phyloP scores from a whole-genome alignment of 2,888 invertebrate species.

The Xylocampa areola region DNA sequence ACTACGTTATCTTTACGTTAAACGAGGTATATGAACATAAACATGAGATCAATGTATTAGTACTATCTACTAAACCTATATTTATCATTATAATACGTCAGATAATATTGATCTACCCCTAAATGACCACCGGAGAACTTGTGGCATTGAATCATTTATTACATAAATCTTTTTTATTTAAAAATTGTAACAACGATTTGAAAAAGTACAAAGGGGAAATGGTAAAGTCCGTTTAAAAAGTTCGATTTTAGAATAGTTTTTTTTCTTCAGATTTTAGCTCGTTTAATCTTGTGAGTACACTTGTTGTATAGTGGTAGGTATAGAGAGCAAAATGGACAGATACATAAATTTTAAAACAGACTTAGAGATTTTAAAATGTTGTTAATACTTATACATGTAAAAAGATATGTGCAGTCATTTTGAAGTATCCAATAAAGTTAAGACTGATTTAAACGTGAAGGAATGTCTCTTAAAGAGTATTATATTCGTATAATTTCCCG shows the following conservation, averaged over 20 bases:
- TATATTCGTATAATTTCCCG: conserved; percentile 33
- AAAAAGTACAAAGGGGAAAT: conserved; percentile 8
- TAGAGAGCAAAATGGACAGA: conserved; percentile 33
- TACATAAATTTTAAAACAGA: conserved; percentile 30
- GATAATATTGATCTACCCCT: conserved; percentile 31
- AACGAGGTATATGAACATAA: conserved; percentile 45
- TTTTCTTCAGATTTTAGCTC: conserved; percentile 8
- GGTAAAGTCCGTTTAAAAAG: conserved; percentile 20
- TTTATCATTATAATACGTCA: conserved; percentile 36
- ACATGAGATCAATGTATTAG: conserved; percentile 64
- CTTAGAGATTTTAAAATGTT: conserved; percentile 22
- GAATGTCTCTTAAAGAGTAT: conserved; percentile 69
- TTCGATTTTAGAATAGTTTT: background rate
- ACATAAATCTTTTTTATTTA: conserved; percentile 3
- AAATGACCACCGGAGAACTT: conserved; percentile 32
- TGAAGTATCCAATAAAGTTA: conserved; percentile 43
- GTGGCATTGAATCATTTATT: conserved; percentile 19
- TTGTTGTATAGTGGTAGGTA: conserved; percentile 17
- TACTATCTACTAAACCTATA: conserved; percentile 33
- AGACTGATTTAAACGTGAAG: conserved; percentile 53
- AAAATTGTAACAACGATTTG: conserved; percentile 15
- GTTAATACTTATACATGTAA: conserved; percentile 42
- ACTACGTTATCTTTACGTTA: conserved; percentile 31
- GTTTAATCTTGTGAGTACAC: conserved; percentile 14
- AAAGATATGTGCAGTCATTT: conserved; percentile 60